Evolutionary conservation across 2,888 invertebrate genomes (phyloP).

Genomic region (Hymenopus coronatus): DNA sequence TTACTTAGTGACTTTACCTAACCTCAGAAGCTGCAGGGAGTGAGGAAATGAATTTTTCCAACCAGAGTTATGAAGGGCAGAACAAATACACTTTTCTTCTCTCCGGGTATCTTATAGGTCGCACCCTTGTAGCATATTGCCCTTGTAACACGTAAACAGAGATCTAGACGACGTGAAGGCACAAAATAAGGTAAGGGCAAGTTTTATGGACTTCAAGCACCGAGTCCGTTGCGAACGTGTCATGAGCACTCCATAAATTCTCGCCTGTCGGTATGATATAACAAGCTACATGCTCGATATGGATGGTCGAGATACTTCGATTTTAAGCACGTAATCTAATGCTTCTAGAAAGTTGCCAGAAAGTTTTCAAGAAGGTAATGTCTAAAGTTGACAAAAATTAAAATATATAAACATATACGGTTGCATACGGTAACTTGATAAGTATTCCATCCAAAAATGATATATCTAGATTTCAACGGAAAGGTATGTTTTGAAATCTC

Average conservation of each 20-base stretch:
- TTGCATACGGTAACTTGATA: too few relatives aligned
- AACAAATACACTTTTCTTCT: background rate
- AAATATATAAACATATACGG: too few relatives aligned
- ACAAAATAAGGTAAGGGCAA: background rate
- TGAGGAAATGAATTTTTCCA: background rate
- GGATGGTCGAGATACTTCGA: background rate
- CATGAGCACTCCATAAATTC: slow-evolving; percentile 5
- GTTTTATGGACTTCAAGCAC: background rate
- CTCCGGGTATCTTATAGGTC: background rate
- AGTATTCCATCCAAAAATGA: too few relatives aligned
- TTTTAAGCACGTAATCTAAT: background rate
- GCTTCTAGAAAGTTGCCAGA: background rate
- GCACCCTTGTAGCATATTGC: background rate
- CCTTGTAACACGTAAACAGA: background rate
- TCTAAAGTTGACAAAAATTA: too few relatives aligned
- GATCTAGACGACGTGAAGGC: background rate
- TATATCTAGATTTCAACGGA: too few relatives aligned
- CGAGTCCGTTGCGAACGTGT: background rate
- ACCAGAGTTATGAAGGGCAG: background rate
- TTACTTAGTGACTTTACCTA: background rate
- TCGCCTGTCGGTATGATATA: background rate
- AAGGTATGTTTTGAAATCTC: too few relatives aligned
- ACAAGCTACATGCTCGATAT: background rate
- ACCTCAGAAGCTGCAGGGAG: background rate
- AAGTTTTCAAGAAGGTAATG: too few relatives aligned